A percentile compares a stretch with the other conserved stretches of the same genome.
These are phyloP conservation scores for Melieria picta DNA, from an alignment of 2,888 invertebrate genomes.

Conservation along the genomic window DNA sequence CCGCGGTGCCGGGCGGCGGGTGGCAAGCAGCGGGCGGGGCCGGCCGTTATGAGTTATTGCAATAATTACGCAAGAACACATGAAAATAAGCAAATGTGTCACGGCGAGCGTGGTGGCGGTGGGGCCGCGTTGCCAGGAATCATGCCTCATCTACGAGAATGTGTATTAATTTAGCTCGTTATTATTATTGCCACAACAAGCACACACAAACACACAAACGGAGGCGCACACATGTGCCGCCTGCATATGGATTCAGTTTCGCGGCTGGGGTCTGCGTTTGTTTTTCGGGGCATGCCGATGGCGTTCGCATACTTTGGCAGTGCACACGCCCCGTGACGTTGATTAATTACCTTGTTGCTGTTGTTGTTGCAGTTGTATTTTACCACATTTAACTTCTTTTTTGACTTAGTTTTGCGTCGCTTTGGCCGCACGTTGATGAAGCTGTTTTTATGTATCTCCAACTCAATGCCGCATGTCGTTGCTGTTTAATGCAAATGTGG, in stretches of 20 bases:
- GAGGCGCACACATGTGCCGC: neutral
- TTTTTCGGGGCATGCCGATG: conserved; percentile 18
- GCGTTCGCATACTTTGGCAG: conserved; percentile 19
- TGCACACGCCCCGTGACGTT: conserved; percentile 63
- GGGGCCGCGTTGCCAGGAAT: conserved; percentile 51
- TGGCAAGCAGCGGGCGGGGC: conserved; percentile 1
- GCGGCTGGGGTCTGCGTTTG: neutral
- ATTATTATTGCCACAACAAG: conserved; percentile 39
- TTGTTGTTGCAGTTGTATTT: conserved; percentile 35
- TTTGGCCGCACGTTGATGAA: neutral
- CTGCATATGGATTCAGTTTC: neutral
- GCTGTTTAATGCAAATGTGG: no score
- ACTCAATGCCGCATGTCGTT: neutral
- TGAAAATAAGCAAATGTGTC: conserved; percentile 30
- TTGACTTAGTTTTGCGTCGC: neutral
- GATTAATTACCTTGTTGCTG: conserved; percentile 59
- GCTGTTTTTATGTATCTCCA: neutral
- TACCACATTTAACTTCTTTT: conserved; percentile 39
- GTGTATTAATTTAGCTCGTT: conserved; percentile 63
- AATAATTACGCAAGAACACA: conserved; percentile 29
- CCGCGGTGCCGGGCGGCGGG: conserved; percentile 1
- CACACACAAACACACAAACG: conserved; percentile 10
- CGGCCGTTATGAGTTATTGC: conserved; percentile 29
- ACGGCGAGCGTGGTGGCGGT: neutral
- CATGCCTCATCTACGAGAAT: conserved; percentile 61